These are phyloP conservation scores for Globia sparganii DNA, from an alignment of 2,888 invertebrate genomes.

Conservation along the genomic window DNA sequence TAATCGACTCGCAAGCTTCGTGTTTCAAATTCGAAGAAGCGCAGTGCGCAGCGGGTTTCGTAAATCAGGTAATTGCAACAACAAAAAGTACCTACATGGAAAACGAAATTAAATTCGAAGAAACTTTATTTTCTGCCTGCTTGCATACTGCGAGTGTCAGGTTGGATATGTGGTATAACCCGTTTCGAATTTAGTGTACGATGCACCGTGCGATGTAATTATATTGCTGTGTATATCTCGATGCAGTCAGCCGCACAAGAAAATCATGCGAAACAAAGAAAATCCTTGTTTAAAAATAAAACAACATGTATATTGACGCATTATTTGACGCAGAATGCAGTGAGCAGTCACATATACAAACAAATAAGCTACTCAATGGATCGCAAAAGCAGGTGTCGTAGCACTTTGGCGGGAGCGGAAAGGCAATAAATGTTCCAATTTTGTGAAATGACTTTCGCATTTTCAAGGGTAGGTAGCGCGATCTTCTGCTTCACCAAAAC, in stretches of 20 bases:
- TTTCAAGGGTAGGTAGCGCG: conserved; percentile 34
- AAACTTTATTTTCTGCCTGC: conserved; percentile 61
- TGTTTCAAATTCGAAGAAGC: conserved; percentile 55
- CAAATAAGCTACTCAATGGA: conserved; percentile 45
- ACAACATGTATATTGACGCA: conserved; percentile 28
- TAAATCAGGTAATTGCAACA: conserved; percentile 47
- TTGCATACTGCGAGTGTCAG: conserved; percentile 56
- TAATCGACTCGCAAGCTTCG: conserved; percentile 23
- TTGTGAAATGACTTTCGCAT: conserved; percentile 37
- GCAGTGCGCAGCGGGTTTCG: conserved; percentile 23
- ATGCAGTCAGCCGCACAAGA: conserved; percentile 30
- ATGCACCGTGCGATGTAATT: conserved; percentile 34
- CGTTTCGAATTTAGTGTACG: conserved; percentile 45
- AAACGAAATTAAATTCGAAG: conserved; percentile 67
- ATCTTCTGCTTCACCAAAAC: conserved; percentile 5
- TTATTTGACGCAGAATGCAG: conserved; percentile 40
- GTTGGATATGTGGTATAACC: conserved; percentile 50
- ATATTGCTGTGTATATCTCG: conserved; percentile 37
- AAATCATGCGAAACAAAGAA: conserved; percentile 51
- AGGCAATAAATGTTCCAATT: conserved; percentile 36
- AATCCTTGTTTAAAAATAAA: conserved; percentile 41
- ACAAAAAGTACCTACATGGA: conserved; percentile 45
- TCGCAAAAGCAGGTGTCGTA: conserved; percentile 38
- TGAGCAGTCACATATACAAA: no score
- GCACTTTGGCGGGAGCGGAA: conserved; percentile 51